phyloP scores from a whole-genome alignment of 2,797 vertebrate species.

The Gallinago solitaria region DNA sequence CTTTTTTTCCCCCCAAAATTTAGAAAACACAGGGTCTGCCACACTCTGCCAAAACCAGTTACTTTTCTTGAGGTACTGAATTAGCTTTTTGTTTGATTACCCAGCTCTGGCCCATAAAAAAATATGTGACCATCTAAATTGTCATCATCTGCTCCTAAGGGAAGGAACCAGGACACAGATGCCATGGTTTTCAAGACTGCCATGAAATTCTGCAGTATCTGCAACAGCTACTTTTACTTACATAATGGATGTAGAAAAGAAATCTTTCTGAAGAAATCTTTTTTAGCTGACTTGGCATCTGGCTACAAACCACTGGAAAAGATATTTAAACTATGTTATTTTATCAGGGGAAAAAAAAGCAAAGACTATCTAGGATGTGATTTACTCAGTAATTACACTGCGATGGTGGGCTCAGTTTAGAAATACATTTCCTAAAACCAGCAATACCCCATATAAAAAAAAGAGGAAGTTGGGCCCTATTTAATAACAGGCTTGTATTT shows the following conservation, averaged over 20 bases:
- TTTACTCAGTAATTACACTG: slow-evolving; percentile 49
- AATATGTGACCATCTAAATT: not conserved
- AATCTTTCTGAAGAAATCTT: slow-evolving; percentile 11
- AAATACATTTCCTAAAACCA: slow-evolving; percentile 52
- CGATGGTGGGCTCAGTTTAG: slow-evolving; percentile 38
- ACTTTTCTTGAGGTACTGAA: not conserved
- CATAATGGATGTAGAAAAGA: slow-evolving; percentile 34
- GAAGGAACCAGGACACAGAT: not conserved
- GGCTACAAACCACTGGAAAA: slow-evolving; percentile 53
- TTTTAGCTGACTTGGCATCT: slow-evolving; percentile 63
- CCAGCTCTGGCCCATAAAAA: not conserved
- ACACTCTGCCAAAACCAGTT: not conserved
- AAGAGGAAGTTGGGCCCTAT: not conserved
- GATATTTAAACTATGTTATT: slow-evolving; percentile 59
- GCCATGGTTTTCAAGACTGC: not conserved
- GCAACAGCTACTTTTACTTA: slow-evolving; percentile 7
- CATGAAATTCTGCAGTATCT: slow-evolving; percentile 1
- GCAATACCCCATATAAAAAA: not conserved
- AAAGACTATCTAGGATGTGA: slow-evolving; percentile 51
- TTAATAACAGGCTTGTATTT: slow-evolving; percentile 11
- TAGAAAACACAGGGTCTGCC: not conserved
- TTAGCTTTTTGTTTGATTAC: not conserved
- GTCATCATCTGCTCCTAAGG: not conserved
- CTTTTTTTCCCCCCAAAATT: not conserved
- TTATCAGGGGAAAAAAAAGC: not conserved